These are phyloP conservation scores for Epinotia bilunana DNA, from an alignment of 2,888 invertebrate genomes.

Conservation along the genomic window DNA sequence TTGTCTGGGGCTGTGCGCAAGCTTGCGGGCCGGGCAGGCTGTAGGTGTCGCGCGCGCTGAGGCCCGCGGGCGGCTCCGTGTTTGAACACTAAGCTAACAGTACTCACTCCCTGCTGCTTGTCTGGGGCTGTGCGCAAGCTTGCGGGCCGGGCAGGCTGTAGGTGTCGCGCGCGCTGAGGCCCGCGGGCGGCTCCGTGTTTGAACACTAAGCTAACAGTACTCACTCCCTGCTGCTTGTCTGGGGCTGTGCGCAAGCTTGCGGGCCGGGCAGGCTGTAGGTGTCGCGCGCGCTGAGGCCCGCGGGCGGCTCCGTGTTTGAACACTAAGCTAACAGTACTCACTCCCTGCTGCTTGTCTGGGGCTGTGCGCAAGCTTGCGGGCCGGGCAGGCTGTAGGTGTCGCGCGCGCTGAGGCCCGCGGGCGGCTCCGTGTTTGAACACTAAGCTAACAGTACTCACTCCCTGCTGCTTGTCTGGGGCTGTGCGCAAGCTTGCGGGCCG, in stretches of 20 bases:
- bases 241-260: slow-evolving; percentile 68
- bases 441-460: slow-evolving; percentile 62
- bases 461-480: slow-evolving; percentile 66
- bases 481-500: slow-evolving; percentile 65
- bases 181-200: slow-evolving; percentile 68
- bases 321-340: slow-evolving; percentile 54
- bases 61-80: slow-evolving; percentile 66
- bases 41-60: slow-evolving; percentile 52
- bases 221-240: slow-evolving; percentile 72
- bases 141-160: slow-evolving; percentile 54
- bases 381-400: slow-evolving; percentile 52
- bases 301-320: slow-evolving; percentile 65
- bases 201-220: slow-evolving; percentile 47
- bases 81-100: no score
- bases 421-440: slow-evolving; percentile 59
- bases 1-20: slow-evolving; percentile 67
- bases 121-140: slow-evolving; percentile 69
- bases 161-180: slow-evolving; percentile 51
- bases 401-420: slow-evolving; percentile 58
- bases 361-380: slow-evolving; percentile 66
- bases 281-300: slow-evolving; percentile 55
- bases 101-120: slow-evolving; percentile 73
- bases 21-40: slow-evolving; percentile 58
- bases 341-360: slow-evolving; percentile 70
- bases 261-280: slow-evolving; percentile 52